Evolutionary conservation across 2,888 invertebrate genomes (phyloP), one percentile per base, ranked within the genome.

Genomic region (Mechanitis mazaeus): DNA sequence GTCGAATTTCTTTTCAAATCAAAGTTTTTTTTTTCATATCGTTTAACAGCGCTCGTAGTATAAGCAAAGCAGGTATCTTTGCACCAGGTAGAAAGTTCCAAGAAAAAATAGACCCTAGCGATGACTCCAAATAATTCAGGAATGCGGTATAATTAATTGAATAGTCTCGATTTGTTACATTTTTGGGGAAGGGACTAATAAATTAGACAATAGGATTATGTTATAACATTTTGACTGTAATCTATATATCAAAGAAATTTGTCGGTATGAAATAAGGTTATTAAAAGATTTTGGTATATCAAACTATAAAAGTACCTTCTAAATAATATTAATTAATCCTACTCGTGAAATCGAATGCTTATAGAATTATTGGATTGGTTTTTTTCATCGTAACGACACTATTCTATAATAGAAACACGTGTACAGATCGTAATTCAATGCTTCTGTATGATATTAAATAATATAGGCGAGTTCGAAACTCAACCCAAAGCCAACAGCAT

Each of bases 21-120:
- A 82, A 84, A 83, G 84, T 77, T 77, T 76, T 79, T 80, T 76
- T 76, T 80, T 81, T 20, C 20, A 20, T 20, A 79, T 79, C 76
- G 76, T 74, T 83, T 86, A 87, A 87, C 86, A 80, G 81, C 80
- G 85, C 87, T 87, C 85, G 84, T 83, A 84, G 73, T 77, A 74
- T 76, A 12, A 76, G 75, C 75, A 76, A 76, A 76, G 73, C 75
- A 72, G 70, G 74, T 67, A 67, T 59, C n/a, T 60, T 59, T 56
- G 28, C 42, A 56, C 54, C 69, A 69, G 69, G 69, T 69, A 69
- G 59, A 68, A 62, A 61, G 38, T 45, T 60, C 50, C 55, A 55
- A 54, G 54, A 79, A 77, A 69, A 77, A 69, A 76, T 60, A 45
- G 28, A 28, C 55, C 38, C 55, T 33, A 38, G 54, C 35, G 20